Percentiles rank a stretch among this genome's conserved stretches.
phyloP scores from a whole-genome alignment of 2,113 vertebrate species.

The Vulpes lagopus region DNA sequence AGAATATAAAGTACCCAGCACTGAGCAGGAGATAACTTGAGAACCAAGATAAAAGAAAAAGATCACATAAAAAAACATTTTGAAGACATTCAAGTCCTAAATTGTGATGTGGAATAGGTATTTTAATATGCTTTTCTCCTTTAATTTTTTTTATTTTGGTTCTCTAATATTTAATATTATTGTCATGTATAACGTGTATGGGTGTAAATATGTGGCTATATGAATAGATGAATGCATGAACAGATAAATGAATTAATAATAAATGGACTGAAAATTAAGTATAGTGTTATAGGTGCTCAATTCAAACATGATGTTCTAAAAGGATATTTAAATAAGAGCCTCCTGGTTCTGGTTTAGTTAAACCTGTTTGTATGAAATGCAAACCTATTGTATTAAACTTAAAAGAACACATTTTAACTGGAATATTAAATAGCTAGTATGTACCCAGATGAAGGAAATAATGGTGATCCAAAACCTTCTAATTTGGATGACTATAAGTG shows the following conservation, averaged over 20 bases:
- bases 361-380: constrained; percentile 18
- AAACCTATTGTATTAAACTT: background rate
- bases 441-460: background rate
- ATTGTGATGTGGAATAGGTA: background rate
- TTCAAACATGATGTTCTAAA: constrained; percentile 4
- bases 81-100: background rate
- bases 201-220: background rate
- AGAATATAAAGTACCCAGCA: constrained; percentile 14
- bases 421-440: background rate
- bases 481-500: background rate
- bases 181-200: background rate
- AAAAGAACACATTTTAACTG: constrained; percentile 7
- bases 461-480: background rate
- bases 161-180: background rate
- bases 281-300: background rate
- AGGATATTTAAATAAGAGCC: background rate
- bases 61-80: background rate
- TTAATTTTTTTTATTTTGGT: background rate
- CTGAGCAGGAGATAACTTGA: constrained; percentile 5
- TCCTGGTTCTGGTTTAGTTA: background rate
- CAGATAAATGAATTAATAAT: background rate
- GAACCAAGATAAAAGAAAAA: background rate
- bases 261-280: background rate
- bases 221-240: background rate
- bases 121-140: background rate